Evolutionary conservation across 2,113 vertebrate genomes (phyloP), one percentile per base, ranked within the genome.

Genomic region (Alaudala cheleensis): DNA sequence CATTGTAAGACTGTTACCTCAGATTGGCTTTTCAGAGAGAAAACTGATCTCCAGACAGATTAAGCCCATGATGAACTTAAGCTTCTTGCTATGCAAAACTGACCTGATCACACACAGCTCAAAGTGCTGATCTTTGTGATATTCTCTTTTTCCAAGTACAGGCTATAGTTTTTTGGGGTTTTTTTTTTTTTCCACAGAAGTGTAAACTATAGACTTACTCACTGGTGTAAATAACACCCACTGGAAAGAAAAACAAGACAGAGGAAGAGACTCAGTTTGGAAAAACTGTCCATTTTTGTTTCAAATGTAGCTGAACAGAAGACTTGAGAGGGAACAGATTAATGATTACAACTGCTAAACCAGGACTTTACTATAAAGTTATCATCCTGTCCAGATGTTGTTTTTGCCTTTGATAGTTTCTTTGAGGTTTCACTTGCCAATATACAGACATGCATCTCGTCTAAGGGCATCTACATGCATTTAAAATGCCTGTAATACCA

Each of bases 261-360:
- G n/a, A 92, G 58, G 71, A 92, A 82, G 51, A 86, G 37, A 82
- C 53, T 42, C 58, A 62, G 70, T 88, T 92, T 89, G 87, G 64
- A 93, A 93, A 93, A 90, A 77, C 78, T 56, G 80, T 50, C 50
- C 47, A 47, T 91, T 92, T 97, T 92, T 42, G 3, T 95, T 85
- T 91, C 78, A 93, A 92, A 89, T 85, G 66, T 71, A 93, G 84
- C 90, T 82, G 78, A 87, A 91, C 91, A 92, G 61, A 54, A 71
- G 57, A 79, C 40, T 51, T 79, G 49, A 85, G 73, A 91, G 49
- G 61, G 54, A 88, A 89, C 9, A 71, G 47, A 87, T 72, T 80
- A 85, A 78, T 65, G 65, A 84, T 49, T 53, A 54, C 24, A 47
- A 88, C 40, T 66, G 34, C 51, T 74, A 64, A 90, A 92, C 4